Evolutionary conservation across 2,888 invertebrate genomes (phyloP), one percentile per base, ranked within the genome.

Genomic region (Caenorhabditis afra): DNA sequence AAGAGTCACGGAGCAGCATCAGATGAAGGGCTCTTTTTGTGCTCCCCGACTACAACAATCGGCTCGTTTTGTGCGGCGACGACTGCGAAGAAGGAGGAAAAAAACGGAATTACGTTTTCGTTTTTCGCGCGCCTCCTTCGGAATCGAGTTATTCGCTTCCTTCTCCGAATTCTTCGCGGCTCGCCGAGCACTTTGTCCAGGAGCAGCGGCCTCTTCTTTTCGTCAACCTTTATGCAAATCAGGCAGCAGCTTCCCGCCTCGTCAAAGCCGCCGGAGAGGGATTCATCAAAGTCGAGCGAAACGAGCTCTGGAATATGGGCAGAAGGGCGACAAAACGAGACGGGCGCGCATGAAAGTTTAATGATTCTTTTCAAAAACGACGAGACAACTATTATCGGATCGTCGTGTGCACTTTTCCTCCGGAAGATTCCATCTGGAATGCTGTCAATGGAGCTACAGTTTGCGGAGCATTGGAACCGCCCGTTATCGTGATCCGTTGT

Each of bases 91-190:
- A 41, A 50, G n/a, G n/a, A n/a, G n/a, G n/a, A 61, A 49, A 61
- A 71, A 71, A 70, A 45, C 61, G 57, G 62, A 71, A 71, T 71
- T 71, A 71, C 62, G 71, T 71, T 71, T 71, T 71, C 71, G 71
- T 64, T 71, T 64, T 71, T 71, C 47, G 49, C 44, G 35, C 61
- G 49, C 62, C 58, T 53, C 50, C 53, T 62, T 44, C 61, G 64
- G 64, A 71, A 71, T 71, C 71, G 55, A 71, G 71, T 71, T 71
- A 71, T 71, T 71, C 64, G 39, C 35, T 41, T 41, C 52, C 62
- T 71, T 64, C 57, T 71, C 64, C 62, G 62, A 64, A 71, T 47
- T 64, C 49, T 53, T 64, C 29, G 52, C 71, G 71, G 57, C 71
- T 71, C 71, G 64, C 12, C 71, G 64, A 71, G 71, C 71, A 71